A percentile compares a stretch with the other conserved stretches of the same genome.
phyloP scores from a whole-genome alignment of 2,113 vertebrate species.

The Bucco capensis region DNA sequence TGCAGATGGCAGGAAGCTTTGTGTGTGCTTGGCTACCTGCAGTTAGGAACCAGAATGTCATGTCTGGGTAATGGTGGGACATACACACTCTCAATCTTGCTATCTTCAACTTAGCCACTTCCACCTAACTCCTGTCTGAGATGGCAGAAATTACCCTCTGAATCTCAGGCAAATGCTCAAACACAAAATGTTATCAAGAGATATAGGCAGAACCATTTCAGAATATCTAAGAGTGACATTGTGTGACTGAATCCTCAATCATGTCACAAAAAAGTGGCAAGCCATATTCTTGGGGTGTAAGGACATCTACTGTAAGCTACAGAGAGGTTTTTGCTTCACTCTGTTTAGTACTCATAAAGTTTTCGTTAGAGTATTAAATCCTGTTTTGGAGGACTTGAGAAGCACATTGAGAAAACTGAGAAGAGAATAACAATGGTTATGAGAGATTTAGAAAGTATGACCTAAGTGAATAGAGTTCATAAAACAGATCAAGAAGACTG shows the following conservation, averaged over 20 bases:
- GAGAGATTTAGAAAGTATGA: not conserved
- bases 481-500: not conserved
- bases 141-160: not conserved
- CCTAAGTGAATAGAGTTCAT: not conserved
- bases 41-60: not conserved
- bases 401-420: not conserved
- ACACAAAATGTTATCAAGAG: not conserved
- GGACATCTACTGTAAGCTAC: not conserved
- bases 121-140: not conserved
- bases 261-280: not conserved
- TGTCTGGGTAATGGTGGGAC: not conserved
- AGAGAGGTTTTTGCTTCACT: not conserved
- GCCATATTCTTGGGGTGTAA: not conserved
- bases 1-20: not conserved
- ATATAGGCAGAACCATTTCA: not conserved
- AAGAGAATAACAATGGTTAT: not conserved
- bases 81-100: not conserved
- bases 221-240: not conserved
- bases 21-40: not conserved
- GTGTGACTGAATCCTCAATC: not conserved
- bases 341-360: not conserved
- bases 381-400: not conserved
- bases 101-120: not conserved
- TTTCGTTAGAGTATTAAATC: not conserved
- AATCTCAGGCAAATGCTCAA: not conserved